phyloP scores from a whole-genome alignment of 1,140 invertebrate species.

The Macrobrachium nipponense region DNA sequence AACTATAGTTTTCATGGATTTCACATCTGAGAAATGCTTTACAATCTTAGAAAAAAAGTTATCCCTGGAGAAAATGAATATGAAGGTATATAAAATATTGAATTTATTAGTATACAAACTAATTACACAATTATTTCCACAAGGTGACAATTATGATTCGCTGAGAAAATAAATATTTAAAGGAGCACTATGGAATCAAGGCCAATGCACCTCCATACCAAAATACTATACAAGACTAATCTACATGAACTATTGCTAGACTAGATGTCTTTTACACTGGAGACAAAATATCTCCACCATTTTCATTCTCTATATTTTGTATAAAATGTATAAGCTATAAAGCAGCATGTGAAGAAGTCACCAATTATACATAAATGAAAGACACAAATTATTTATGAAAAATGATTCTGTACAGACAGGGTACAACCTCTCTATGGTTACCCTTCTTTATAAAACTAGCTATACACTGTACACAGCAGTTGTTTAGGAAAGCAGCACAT shows the following conservation, averaged over 20 bases:
- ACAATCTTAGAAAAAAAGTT: background rate
- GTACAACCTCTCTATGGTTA: constrained; percentile 2
- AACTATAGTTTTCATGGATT: too few relatives aligned
- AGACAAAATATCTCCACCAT: constrained; percentile 3
- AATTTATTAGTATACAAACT: constrained; percentile 1
- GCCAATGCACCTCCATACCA: constrained; percentile 57
- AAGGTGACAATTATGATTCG: constrained; percentile 19
- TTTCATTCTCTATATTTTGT: constrained; percentile 17
- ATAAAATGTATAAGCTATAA: constrained; percentile 54
- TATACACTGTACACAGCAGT: constrained; percentile 51
- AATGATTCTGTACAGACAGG: constrained; percentile 54
- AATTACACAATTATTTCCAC: constrained; percentile 30
- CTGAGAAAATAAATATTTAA: constrained; percentile 56
- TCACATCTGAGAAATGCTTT: background rate
- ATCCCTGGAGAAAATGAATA: too few relatives aligned
- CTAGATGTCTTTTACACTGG: constrained; percentile 56
- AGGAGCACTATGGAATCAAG: constrained; percentile 60
- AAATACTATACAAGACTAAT: constrained; percentile 36
- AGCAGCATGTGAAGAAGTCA: constrained; percentile 49
- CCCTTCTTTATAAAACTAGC: constrained; percentile 44
- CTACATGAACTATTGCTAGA: constrained; percentile 49
- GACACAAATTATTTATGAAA: constrained; percentile 52
- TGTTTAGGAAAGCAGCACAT: constrained; percentile 44
- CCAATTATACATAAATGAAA: constrained; percentile 52
- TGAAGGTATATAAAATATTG: too few relatives aligned